phyloP scores from a whole-genome alignment of 2,113 vertebrate genomes.

The Trogon surrucura region DNA sequence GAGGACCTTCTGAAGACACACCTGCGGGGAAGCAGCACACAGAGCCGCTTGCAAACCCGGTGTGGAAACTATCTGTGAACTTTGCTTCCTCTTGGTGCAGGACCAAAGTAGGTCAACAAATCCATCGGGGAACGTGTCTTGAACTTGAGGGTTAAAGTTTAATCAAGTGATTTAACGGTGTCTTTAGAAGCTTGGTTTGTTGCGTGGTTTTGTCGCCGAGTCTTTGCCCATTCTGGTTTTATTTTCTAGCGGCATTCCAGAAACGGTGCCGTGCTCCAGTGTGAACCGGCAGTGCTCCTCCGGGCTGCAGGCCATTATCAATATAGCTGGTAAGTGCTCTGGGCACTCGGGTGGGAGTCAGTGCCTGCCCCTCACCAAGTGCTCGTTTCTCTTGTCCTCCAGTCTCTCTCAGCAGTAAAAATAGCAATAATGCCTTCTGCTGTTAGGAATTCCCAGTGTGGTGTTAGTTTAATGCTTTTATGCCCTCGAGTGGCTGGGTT shows the following conservation, averaged over 20 bases:
- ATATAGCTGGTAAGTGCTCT: slow-evolving; percentile 83
- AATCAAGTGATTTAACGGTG: neutral
- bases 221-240: neutral
- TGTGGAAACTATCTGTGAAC: neutral
- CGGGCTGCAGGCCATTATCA: slow-evolving; percentile 90
- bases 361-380: neutral
- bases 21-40: neutral
- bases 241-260: slow-evolving; percentile 86
- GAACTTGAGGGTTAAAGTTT: neutral
- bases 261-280: slow-evolving; percentile 82
- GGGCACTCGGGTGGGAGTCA: rapidly evolving
- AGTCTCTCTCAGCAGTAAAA: neutral
- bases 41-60: neutral
- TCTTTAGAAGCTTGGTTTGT: neutral
- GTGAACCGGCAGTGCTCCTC: slow-evolving; percentile 96
- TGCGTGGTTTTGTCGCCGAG: neutral
- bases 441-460: neutral
- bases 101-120: neutral
- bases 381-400: neutral
- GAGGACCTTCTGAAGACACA: neutral
- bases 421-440: neutral
- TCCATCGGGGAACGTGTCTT: neutral
- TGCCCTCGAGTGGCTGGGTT: neutral
- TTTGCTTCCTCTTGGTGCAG: neutral
- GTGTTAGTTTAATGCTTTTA: neutral